Base-by-base conservation (phyloP, 2,113 vertebrate genomes). In the Mobula hypostoma region DNA sequence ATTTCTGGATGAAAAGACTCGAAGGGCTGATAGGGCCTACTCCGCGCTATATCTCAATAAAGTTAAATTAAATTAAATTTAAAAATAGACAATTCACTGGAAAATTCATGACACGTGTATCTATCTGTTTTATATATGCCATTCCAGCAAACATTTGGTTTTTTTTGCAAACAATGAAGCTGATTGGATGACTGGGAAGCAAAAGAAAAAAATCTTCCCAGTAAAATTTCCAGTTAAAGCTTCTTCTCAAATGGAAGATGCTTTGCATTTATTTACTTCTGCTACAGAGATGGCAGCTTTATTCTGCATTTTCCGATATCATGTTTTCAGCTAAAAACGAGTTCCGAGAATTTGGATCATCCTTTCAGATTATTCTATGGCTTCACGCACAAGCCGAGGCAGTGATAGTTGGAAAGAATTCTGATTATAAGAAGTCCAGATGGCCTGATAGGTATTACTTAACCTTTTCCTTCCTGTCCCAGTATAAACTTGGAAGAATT, bases 361-460 rank as follows among this genome's bases (percentile, higher is more conserved):
- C 7, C 15, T 40, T 70, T 70, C 2, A 72, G 68, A 72, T 72
- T 36, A 19, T 0, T 8, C n/a, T 32, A 14, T 29, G 21, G 88
- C 19, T 32, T 92, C n/a, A 70, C 17, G 9, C 19, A 92, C n/a
- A 40, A 66, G 87, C 66, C 24, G 6, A 92, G 8, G 17, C 63
- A 92, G 70, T 72, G 36, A 72, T 24, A 40, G 66, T 7, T 70
- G 66, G 63, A 70, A 2, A 72, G 58, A 17, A 63, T 12, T 70
- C 17, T 70, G 68, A 92, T 92, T 72, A 92, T 40, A 36, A 7
- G 21, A 91, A 40, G n/a, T 91, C 63, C 87, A 70, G n/a, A 92
- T 92, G 88, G n/a, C 66, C 88, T 36, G 66, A 70, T 36, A 8
- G 17, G 24, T 70, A 92, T 40, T 40, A 40, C 27, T 72, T 92